Evolutionary conservation across 2,797 vertebrate genomes (phyloP).

Genomic region (Notolepis coatsorum): DNA sequence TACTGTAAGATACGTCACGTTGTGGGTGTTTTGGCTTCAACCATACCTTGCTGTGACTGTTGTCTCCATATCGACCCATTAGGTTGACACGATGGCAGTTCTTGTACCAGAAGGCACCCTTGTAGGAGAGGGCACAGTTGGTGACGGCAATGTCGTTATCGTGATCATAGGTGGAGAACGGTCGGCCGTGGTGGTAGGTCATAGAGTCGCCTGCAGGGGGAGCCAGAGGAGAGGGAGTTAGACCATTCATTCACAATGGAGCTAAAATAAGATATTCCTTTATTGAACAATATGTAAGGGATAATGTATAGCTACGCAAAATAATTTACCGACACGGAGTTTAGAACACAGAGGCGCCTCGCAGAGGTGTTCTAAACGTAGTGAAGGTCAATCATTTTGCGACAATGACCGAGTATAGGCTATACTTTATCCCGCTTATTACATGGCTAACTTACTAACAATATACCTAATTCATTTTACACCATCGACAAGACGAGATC

Average conservation of each 20-base stretch:
- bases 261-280: background rate
- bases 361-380: too few relatives aligned
- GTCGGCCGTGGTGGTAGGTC: slow-evolving; percentile 93
- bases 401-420: too few relatives aligned
- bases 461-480: background rate
- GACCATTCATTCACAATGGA: background rate
- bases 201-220: slow-evolving; percentile 90
- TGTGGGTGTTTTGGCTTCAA: background rate
- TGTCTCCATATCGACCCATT: slow-evolving; percentile 94
- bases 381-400: too few relatives aligned
- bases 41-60: slow-evolving; percentile 95
- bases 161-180: slow-evolving; percentile 95
- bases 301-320: too few relatives aligned
- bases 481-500: too few relatives aligned
- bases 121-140: slow-evolving; percentile 97
- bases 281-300: background rate
- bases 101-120: slow-evolving; percentile 98
- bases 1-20: background rate
- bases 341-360: too few relatives aligned
- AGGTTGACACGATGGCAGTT: slow-evolving; percentile 98
- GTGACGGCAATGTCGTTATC: slow-evolving; percentile 97
- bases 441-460: background rate
- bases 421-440: too few relatives aligned
- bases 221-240: background rate
- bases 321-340: too few relatives aligned